A percentile compares a stretch with the other conserved stretches of the same genome.
Evolutionary conservation across 2,797 vertebrate species (phyloP).

Genomic region (Botia almorhae): DNA sequence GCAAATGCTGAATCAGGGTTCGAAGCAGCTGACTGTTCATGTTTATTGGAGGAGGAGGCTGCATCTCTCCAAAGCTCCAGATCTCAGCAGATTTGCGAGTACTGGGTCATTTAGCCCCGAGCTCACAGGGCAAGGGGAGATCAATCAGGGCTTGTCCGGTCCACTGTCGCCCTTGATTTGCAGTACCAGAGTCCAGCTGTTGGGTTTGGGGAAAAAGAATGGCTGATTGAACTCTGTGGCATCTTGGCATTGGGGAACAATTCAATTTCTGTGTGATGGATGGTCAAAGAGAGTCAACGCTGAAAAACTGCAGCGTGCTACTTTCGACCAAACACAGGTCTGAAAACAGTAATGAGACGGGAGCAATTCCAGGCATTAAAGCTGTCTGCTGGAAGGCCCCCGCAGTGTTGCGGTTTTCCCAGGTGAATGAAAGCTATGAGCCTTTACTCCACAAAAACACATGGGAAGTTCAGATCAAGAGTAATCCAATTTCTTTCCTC

Average conservation of each 20-base stretch:
- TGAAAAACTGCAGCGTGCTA: conserved; percentile 57
- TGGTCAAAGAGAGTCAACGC: conserved; percentile 64
- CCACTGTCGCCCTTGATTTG: conserved; percentile 67
- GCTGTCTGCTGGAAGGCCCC: conserved; percentile 1
- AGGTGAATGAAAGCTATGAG: conserved; percentile 10
- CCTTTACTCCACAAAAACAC: conserved; percentile 9
- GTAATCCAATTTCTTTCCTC: conserved; percentile 31
- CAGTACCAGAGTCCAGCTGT: conserved; percentile 70
- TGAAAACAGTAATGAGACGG: conserved; percentile 48
- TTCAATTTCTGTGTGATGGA: conserved; percentile 78
- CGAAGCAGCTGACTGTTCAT: conserved; percentile 26
- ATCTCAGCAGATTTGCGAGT: conserved; percentile 55
- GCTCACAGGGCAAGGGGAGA: conserved; percentile 60
- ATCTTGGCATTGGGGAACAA: conserved; percentile 74
- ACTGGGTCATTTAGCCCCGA: conserved; percentile 67
- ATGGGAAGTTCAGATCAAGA: conserved; percentile 45
- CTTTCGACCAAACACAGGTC: conserved; percentile 50
- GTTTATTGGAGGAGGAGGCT: conserved; percentile 43
- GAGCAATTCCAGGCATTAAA: conserved; percentile 37
- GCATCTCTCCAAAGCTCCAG: conserved; percentile 43
- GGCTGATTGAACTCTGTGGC: conserved; percentile 69
- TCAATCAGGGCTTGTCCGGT: conserved; percentile 72
- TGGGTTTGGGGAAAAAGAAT: conserved; percentile 63
- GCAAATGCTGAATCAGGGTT: conserved; percentile 46
- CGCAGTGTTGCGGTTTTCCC: conserved; percentile 15